phyloP scores from a whole-genome alignment of 2,113 vertebrate species.

The Rhea americana region DNA sequence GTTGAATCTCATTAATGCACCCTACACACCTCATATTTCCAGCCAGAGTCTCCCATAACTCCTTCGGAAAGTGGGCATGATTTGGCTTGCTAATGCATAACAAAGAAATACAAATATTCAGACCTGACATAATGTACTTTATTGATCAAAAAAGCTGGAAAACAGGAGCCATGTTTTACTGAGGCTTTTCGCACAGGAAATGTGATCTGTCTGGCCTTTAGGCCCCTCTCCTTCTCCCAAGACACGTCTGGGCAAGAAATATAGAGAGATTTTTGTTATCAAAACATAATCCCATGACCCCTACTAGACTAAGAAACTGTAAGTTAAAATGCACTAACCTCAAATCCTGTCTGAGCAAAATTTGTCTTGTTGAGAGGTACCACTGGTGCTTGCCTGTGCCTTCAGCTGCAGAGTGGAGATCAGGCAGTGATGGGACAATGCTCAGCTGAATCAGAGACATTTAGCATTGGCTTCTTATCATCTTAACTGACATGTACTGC shows the following conservation, averaged over 20 bases:
- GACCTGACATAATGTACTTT: not conserved
- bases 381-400: not conserved
- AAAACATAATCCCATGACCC: not conserved
- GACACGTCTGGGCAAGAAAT: not conserved
- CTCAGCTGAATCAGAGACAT: not conserved
- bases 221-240: too few relatives aligned
- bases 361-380: not conserved
- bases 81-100: accelerated
- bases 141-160: not conserved
- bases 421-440: not conserved
- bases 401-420: not conserved
- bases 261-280: not conserved
- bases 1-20: not conserved
- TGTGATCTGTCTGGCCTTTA: not conserved
- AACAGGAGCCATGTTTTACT: not conserved
- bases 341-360: too few relatives aligned
- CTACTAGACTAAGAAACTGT: not conserved
- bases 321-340: not conserved
- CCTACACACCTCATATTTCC: not conserved
- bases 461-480: not conserved
- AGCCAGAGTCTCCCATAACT: not conserved
- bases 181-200: not conserved
- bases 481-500: not conserved
- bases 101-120: not conserved
- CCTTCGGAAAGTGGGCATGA: not conserved